Evolutionary conservation across 2,797 vertebrate species (phyloP), one percentile per base, ranked within the genome.

Genomic region (Myotis planiceps): DNA sequence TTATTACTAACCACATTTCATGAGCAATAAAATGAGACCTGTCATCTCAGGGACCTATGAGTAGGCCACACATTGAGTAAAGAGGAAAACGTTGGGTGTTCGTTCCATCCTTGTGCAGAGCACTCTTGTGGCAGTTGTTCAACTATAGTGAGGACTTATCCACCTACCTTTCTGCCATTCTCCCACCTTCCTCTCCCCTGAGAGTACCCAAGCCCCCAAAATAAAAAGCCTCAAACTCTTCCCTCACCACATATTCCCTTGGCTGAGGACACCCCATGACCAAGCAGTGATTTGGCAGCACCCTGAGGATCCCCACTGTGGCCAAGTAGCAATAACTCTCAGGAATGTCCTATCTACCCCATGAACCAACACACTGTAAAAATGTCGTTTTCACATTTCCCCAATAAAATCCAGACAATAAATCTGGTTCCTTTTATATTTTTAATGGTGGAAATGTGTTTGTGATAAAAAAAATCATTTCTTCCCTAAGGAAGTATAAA

Each of bases 341-440:
- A 83, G 53, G 74, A 95, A 91, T 78, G 71, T 60, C 53, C 34
- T 90, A 45, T 95, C 95, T 91, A 94, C 53, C 80, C 94, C 92
- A 65, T 68, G 95, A 97, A 96, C 88, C 89, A 93, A 86, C 39
- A 95, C 87, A 19, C 94, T 75, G 0, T 98, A 97, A 98, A 98
- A 98, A 78, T 5, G 82, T 91, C 98, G 82, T 98, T 98, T 98
- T 96, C 97, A 97, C 96, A 97, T 98, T 98, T 97, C 97, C 55
- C 94, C 96, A 95, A 97, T 97, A 98, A 98, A 98, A 98, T 89
- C 47, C 83, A 93, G 94, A 96, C 55, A 97, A 96, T 97, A 97
- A 98, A 98, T 97, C 96, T 97, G 92, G 29, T 96, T 98, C 42
- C 95, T 97, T 96, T 98, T 98, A 98, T 98, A 96, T 96, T 97